phyloP scores from a whole-genome alignment of 2,113 vertebrate genomes.

The Cepphus grylle region DNA sequence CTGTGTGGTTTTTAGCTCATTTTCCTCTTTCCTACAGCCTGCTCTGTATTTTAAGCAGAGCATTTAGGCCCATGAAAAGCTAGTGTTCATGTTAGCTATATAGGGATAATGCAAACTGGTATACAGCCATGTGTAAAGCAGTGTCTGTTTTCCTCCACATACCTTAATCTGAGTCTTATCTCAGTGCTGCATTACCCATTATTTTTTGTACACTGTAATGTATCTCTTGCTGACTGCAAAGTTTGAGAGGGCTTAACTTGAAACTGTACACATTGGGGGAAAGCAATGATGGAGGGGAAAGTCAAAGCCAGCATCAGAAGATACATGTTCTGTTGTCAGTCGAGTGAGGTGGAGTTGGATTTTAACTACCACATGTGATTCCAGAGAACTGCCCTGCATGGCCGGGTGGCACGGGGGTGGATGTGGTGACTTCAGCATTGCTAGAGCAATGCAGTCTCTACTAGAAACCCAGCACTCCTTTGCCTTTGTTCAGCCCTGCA shows the following conservation, averaged over 20 bases:
- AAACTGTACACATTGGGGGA: rapidly evolving
- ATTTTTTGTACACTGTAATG: neutral
- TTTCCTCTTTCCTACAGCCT: neutral
- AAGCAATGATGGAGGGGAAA: neutral
- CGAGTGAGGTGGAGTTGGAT: neutral
- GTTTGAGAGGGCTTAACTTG: neutral
- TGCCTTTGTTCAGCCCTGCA: neutral
- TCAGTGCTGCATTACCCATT: neutral
- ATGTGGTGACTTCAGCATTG: neutral
- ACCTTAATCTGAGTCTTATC: neutral
- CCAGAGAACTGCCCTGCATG: neutral
- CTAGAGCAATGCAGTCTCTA: neutral
- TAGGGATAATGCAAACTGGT: neutral
- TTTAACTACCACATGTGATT: neutral
- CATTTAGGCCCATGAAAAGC: neutral
- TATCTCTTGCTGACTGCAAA: neutral
- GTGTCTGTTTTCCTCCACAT: neutral
- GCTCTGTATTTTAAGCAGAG: neutral
- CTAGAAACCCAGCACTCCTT: neutral
- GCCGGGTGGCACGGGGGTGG: too few species aligned
- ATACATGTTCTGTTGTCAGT: neutral
- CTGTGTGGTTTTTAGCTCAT: neutral
- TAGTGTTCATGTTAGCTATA: neutral
- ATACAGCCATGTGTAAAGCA: neutral
- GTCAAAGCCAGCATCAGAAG: neutral